Evolutionary conservation across 2,797 vertebrate genomes (phyloP).

Genomic region (Poliocrania exsul): DNA sequence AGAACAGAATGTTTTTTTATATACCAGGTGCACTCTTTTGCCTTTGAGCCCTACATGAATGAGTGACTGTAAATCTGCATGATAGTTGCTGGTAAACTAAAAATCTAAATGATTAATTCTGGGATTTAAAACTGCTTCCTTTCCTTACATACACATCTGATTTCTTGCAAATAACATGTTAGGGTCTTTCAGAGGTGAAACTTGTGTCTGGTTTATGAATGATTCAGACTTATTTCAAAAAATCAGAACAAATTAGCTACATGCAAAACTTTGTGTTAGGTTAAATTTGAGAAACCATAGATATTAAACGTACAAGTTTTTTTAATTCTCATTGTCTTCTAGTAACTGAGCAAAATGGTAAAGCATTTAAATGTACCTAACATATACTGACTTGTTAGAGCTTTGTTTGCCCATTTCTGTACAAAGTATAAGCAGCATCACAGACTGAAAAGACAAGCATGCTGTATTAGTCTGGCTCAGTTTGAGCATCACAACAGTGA

Average conservation of each 20-base stretch:
- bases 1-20: neutral
- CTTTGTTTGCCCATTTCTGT: neutral
- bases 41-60: neutral
- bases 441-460: neutral
- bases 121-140: neutral
- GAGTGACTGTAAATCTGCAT: neutral
- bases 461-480: neutral
- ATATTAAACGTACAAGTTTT: neutral
- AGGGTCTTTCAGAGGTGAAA: neutral
- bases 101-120: neutral
- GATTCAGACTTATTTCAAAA: neutral
- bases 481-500: neutral
- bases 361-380: neutral
- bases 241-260: neutral
- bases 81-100: neutral
- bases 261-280: neutral
- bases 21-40: neutral
- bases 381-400: neutral
- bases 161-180: neutral
- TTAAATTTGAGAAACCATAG: neutral
- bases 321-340: neutral
- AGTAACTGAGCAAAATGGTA: neutral
- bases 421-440: neutral
- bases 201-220: neutral
- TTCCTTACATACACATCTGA: neutral